Evolutionary conservation across 1,140 invertebrate species (phyloP).

Genomic region (Megalonaias nervosa): DNA sequence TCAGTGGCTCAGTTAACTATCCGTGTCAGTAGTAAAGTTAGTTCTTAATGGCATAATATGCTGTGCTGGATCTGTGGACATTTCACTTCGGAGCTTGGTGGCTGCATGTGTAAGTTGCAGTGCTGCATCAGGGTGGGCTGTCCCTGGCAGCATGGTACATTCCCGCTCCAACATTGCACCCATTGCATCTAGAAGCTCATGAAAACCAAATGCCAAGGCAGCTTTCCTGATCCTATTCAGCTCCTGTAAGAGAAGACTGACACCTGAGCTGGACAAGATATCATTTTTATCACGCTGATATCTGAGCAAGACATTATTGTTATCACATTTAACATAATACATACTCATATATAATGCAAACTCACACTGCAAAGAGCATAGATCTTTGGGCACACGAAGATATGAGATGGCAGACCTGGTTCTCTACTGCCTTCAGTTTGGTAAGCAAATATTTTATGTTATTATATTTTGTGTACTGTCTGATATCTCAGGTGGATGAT

Average conservation of each 20-base stretch:
- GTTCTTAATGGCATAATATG: slow-evolving; percentile 79
- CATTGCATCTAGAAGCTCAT: slow-evolving; percentile 73
- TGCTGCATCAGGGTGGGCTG: slow-evolving; percentile 88
- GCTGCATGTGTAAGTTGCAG: slow-evolving; percentile 92
- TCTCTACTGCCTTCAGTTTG: too few species aligned
- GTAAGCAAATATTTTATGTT: too few species aligned
- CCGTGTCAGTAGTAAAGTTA: slow-evolving; percentile 71
- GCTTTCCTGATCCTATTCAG: slow-evolving; percentile 90
- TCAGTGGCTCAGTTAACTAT: too few species aligned
- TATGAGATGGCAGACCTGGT: neutral
- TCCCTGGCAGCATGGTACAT: slow-evolving; percentile 83
- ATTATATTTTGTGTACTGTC: too few species aligned
- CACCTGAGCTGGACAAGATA: neutral
- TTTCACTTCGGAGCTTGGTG: slow-evolving; percentile 75
- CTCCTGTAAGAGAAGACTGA: slow-evolving; percentile 77
- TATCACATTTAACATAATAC: neutral
- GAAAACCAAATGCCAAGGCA: slow-evolving; percentile 90
- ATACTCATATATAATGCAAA: neutral
- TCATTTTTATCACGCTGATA: neutral
- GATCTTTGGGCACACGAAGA: neutral
- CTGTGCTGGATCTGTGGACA: slow-evolving; percentile 77
- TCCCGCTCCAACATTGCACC: slow-evolving; percentile 88
- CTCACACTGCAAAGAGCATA: neutral
- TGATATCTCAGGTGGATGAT: too few species aligned
- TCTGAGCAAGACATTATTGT: neutral